Evolutionary conservation across 2,797 vertebrate species (phyloP).

Genomic region (Kryptopterus vitreolus): DNA sequence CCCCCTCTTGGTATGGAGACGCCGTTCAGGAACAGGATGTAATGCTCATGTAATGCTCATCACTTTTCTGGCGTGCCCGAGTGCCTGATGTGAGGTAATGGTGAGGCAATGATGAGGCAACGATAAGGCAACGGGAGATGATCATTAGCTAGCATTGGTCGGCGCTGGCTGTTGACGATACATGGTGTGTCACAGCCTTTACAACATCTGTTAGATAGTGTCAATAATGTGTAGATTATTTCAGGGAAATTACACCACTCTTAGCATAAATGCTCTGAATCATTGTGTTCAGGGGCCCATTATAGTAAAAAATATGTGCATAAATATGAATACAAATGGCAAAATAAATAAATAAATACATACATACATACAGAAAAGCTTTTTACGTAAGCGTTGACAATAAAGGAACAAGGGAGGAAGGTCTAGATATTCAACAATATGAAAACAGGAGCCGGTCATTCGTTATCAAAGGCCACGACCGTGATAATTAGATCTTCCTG

Average conservation of each 20-base stretch:
- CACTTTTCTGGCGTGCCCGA: background rate
- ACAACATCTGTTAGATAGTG: slow-evolving; percentile 5
- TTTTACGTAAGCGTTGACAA: background rate
- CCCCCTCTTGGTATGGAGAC: background rate
- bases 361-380: background rate
- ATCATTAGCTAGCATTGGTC: slow-evolving; percentile 6
- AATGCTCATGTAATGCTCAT: background rate
- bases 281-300: background rate
- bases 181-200: slow-evolving; percentile 12
- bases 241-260: slow-evolving; percentile 2
- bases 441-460: slow-evolving; percentile 11
- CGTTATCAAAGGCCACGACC: slow-evolving; percentile 9
- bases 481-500: slow-evolving; percentile 30
- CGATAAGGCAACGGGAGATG: slow-evolving; percentile 24
- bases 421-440: background rate
- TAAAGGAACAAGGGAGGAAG: background rate
- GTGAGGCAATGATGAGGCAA: slow-evolving; percentile 27
- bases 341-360: too few species aligned
- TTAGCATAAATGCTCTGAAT: background rate
- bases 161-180: background rate
- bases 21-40: background rate
- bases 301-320: background rate
- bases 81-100: slow-evolving; percentile 1
- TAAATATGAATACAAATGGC: background rate
- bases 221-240: background rate